These are phyloP conservation scores for Busseola fusca DNA, from an alignment of 2,888 invertebrate genomes.

Conservation along the genomic window DNA sequence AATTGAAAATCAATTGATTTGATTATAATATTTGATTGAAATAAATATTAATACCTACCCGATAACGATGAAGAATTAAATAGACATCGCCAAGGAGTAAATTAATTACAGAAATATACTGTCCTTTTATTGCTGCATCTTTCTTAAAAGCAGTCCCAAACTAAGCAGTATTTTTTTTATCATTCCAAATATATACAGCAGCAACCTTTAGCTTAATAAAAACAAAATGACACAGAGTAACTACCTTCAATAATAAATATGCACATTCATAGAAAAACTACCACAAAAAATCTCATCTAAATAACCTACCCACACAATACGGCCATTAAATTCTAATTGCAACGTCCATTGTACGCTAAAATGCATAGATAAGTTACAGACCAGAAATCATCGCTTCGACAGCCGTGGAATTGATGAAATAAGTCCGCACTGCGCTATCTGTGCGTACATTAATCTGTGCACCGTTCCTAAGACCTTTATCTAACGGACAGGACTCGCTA, in stretches of 20 bases:
- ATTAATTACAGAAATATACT: background rate
- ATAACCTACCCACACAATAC: slow-evolving; percentile 50
- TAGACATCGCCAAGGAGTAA: background rate
- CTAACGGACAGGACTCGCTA: slow-evolving; percentile 77
- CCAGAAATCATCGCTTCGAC: slow-evolving; percentile 64
- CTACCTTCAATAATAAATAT: slow-evolving; percentile 12
- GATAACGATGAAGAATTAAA: slow-evolving; percentile 5
- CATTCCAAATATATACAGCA: background rate
- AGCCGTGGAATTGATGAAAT: slow-evolving; percentile 71
- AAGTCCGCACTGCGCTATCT: slow-evolving; percentile 64
- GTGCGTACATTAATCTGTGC: slow-evolving; percentile 66
- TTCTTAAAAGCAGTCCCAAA: background rate
- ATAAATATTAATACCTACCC: slow-evolving; percentile 28
- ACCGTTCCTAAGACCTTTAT: slow-evolving; percentile 73
- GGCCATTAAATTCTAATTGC: slow-evolving; percentile 59
- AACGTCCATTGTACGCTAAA: slow-evolving; percentile 66
- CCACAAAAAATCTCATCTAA: slow-evolving; percentile 50
- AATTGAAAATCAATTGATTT: slow-evolving; percentile 45
- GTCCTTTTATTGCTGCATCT: background rate
- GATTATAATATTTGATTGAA: slow-evolving; percentile 52
- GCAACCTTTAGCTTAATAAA: slow-evolving; percentile 26
- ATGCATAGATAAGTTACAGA: slow-evolving; percentile 70
- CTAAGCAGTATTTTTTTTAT: background rate
- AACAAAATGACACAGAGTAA: slow-evolving; percentile 28
- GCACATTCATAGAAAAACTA: slow-evolving; percentile 12